These are phyloP conservation scores for Rhopilema esculentum DNA, from an alignment of 30 jellyfish, hydroid and myxozoan genomes.

Conservation along the genomic window DNA sequence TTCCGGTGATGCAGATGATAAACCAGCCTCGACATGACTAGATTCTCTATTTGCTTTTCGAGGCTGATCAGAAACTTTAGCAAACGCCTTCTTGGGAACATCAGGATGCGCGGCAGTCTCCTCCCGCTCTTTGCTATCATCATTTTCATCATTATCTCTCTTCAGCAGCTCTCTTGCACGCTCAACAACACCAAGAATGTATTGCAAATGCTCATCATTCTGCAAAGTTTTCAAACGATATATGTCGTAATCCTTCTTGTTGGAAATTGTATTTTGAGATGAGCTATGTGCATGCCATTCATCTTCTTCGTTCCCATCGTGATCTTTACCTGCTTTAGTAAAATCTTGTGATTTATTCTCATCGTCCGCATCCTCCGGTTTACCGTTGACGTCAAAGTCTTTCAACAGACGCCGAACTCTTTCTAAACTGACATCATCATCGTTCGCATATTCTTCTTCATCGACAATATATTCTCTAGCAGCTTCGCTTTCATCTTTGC, in stretches of 20 bases:
- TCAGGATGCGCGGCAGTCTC: not conserved
- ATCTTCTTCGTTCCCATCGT: slow-evolving; percentile 15
- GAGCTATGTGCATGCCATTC: not conserved
- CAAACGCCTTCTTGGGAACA: not conserved
- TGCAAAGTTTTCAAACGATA: not conserved
- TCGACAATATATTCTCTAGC: not conserved
- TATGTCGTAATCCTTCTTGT: slow-evolving; percentile 3
- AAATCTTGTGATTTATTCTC: not conserved
- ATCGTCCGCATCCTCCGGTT: not conserved
- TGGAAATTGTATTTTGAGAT: not conserved
- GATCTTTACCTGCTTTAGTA: slow-evolving; percentile 12
- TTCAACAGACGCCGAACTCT: not conserved
- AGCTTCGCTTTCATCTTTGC: not conserved
- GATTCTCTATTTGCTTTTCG: not conserved
- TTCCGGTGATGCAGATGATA: not conserved
- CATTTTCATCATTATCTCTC: not conserved
- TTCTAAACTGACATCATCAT: not conserved
- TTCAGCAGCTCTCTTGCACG: slow-evolving; percentile 1
- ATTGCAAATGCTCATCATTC: not conserved
- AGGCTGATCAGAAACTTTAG: not conserved
- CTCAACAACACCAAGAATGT: not conserved
- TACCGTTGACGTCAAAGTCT: not conserved
- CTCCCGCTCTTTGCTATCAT: not conserved
- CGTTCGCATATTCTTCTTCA: not conserved
- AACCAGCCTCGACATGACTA: not conserved